A percentile compares a stretch with the other conserved stretches of the same genome.
These are phyloP conservation scores for Tachina grossa DNA, from an alignment of 2,888 invertebrate species.

Conservation along the genomic window DNA sequence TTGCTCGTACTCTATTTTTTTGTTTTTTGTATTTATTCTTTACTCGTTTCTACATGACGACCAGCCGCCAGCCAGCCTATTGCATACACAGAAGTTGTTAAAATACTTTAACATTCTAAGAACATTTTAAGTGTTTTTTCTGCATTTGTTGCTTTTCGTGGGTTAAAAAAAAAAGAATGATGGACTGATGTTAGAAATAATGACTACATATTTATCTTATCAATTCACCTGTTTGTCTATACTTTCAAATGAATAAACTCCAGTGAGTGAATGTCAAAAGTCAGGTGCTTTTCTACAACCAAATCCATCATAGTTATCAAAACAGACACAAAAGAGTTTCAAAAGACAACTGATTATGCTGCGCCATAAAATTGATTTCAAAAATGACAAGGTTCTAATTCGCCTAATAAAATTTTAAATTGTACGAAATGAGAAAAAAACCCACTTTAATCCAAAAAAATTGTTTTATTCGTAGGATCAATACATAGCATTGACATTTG, in stretches of 20 bases:
- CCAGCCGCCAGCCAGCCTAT: background rate
- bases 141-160: slow-evolving; percentile 1
- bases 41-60: background rate
- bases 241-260: background rate
- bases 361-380: no score
- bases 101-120: slow-evolving; percentile 37
- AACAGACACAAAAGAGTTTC: background rate
- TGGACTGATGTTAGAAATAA: slow-evolving; percentile 40
- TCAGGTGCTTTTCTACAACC: slow-evolving; percentile 12
- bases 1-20: slow-evolving; percentile 35
- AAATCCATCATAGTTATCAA: slow-evolving; percentile 58
- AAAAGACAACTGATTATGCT: slow-evolving; percentile 6
- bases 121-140: slow-evolving; percentile 55
- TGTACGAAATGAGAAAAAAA: no score
- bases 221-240: slow-evolving; percentile 65
- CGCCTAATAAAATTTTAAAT: no score
- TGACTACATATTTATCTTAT: slow-evolving; percentile 56
- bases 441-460: no score
- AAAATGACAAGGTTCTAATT: no score
- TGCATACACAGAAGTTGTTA: slow-evolving; percentile 37
- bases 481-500: no score
- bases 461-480: no score
- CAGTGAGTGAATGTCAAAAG: slow-evolving; percentile 1
- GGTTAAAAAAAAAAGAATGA: slow-evolving; percentile 34
- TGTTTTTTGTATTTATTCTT: background rate